Base-by-base conservation (phyloP, 2,888 invertebrate genomes). In the Metalampra italica region DNA sequence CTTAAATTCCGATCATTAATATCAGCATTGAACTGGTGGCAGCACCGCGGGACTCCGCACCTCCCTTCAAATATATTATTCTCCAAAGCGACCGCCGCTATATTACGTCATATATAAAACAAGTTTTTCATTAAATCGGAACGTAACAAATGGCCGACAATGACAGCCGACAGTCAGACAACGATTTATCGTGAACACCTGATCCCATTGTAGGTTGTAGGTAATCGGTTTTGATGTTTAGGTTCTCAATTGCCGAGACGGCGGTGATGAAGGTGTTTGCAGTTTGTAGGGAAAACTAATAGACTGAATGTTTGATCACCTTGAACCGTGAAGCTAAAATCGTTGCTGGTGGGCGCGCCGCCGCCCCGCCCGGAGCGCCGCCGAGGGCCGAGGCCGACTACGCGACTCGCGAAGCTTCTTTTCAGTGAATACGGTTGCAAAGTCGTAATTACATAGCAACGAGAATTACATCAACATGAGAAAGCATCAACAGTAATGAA, bases 111-210 rank as follows among this genome's bases (percentile, higher is more conserved):
- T 67, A 66, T 67, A 65, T 71, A 72, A 70, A 71, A 73, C 68
- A 71, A 66, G 66, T 73, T 76, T 75, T 79, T 78, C 75, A 79
- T 80, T 81, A 80, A 81, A 79, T 71, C 79, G 73, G 74, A 67
- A 78, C 82, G 82, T 78, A 81, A 78, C 83, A 83, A 83, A 83
- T 82, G 74, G 71, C 56, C 64, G 75, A 68, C 82, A 85, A 78
- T 72, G 85, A 84, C 86, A 81, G 77, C 65, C 70, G 73, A 64
- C 66, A 60, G 62, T 34, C 43, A 56, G 57, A 55, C 51, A 59
- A 78, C 68, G 82, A 87, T 88, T 86, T 86, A 88, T 85, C 74
- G 82, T 68, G 65, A 70, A 80, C 83, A 78, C 77, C 80, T 82
- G 77, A 80, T 75, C 65, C 71, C 60, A 62, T 68, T 61, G 70